These are phyloP conservation scores for Anarsia innoxiella DNA, from an alignment of 2,888 invertebrate genomes.

Conservation along the genomic window DNA sequence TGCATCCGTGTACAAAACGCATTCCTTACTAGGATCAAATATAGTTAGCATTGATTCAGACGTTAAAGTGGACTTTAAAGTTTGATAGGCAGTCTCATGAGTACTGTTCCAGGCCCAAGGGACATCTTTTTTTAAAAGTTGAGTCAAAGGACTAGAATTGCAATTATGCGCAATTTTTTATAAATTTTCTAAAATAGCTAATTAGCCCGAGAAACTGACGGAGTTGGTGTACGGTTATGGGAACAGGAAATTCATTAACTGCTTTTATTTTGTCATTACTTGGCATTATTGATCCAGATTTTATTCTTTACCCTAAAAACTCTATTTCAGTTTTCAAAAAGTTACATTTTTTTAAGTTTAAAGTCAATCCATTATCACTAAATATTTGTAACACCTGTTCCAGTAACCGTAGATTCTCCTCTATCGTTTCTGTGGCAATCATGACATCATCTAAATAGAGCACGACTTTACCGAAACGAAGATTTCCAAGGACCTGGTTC, in stretches of 20 bases:
- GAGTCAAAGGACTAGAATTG: slow-evolving; percentile 22
- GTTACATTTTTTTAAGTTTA: no score
- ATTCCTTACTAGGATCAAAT: no score
- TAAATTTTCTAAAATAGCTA: no score
- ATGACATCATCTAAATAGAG: slow-evolving; percentile 28
- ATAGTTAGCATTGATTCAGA: background rate
- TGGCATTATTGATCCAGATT: slow-evolving; percentile 10
- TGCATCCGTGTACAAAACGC: no score
- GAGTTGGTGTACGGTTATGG: slow-evolving; percentile 22
- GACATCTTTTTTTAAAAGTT: slow-evolving; percentile 18
- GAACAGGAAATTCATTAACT: slow-evolving; percentile 11
- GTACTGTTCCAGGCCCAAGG: slow-evolving; percentile 24
- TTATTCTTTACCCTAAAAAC: slow-evolving; percentile 15
- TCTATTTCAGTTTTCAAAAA: slow-evolving; percentile 1
- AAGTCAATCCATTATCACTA: no score
- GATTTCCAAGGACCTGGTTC: slow-evolving; percentile 9
- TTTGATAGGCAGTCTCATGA: slow-evolving; percentile 14
- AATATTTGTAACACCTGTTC: background rate
- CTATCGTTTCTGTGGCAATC: no score
- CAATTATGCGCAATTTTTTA: slow-evolving; percentile 21
- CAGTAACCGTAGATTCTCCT: slow-evolving; percentile 7
- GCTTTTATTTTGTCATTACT: no score
- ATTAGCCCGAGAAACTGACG: slow-evolving; percentile 28
- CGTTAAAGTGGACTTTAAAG: background rate
- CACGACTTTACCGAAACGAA: slow-evolving; percentile 6